Evolutionary conservation across 2,888 invertebrate species (phyloP).

Genomic region (Dolomedes plantarius): DNA sequence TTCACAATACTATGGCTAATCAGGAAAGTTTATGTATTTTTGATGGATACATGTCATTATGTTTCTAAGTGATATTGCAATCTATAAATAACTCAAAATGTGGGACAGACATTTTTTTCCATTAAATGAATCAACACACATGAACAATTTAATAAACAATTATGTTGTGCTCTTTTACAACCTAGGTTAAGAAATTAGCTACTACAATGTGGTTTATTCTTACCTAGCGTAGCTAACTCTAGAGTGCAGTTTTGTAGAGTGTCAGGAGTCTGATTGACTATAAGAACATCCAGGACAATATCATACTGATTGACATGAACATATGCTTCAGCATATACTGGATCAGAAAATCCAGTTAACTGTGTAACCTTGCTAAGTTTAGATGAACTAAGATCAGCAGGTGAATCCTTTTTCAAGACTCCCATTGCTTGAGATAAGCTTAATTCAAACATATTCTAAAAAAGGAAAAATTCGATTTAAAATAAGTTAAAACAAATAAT

Average conservation of each 20-base stretch:
- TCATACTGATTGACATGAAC: slow-evolving; percentile 99
- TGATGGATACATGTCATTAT: too few relatives aligned
- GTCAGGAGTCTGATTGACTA: slow-evolving; percentile 97
- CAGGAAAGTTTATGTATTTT: too few relatives aligned
- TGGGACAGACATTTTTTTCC: too few relatives aligned
- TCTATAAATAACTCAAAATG: too few relatives aligned
- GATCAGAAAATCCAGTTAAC: slow-evolving; percentile 98
- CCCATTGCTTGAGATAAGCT: slow-evolving; percentile 93
- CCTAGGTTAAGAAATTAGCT: too few relatives aligned
- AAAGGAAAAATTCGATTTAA: neutral
- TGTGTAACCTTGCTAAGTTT: slow-evolving; percentile 87
- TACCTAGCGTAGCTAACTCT: slow-evolving; percentile 93
- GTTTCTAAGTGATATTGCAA: too few relatives aligned
- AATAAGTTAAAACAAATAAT: too few relatives aligned
- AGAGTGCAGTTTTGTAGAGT: slow-evolving; percentile 98
- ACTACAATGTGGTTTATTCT: too few relatives aligned
- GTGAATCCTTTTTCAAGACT: slow-evolving; percentile 77
- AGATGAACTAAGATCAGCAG: slow-evolving; percentile 78
- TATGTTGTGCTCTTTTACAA: too few relatives aligned
- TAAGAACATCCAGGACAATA: slow-evolving; percentile 97
- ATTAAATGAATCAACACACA: too few relatives aligned
- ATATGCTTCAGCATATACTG: slow-evolving; percentile 99
- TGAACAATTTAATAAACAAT: too few relatives aligned
- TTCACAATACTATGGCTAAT: too few relatives aligned
- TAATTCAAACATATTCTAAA: slow-evolving; percentile 92